Conservation (phyloP, 2,888 invertebrate species). For the Ganaspis brasiliensis region DNA sequence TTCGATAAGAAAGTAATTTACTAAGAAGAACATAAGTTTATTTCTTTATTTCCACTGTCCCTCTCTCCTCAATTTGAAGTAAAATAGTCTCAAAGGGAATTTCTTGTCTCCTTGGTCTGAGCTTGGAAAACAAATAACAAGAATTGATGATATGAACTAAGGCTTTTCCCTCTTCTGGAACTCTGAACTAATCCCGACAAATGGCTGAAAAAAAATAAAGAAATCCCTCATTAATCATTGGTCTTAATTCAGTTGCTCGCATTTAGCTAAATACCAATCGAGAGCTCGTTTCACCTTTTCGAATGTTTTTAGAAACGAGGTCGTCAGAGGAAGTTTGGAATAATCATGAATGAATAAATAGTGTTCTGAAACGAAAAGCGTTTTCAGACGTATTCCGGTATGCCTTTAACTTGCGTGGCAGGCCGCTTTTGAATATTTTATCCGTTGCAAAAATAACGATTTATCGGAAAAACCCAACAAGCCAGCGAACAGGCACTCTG, state of each 20-base stretch:
- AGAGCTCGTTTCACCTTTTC: background rate
- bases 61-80: constrained; percentile 26
- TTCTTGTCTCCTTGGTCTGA: constrained; percentile 19
- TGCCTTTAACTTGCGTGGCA: constrained; percentile 54
- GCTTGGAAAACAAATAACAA: constrained; percentile 36
- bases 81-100: constrained; percentile 34
- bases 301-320: background rate
- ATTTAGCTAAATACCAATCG: constrained; percentile 10
- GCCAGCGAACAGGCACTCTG: constrained; percentile 43
- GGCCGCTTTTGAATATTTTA: constrained; percentile 59
- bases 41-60: constrained; percentile 1
- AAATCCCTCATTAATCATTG: constrained; percentile 31
- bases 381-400: constrained; percentile 22
- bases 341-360: constrained; percentile 29
- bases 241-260: constrained; percentile 23
- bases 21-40: background rate
- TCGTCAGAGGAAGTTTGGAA: background rate
- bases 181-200: constrained; percentile 25
- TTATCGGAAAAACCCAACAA: constrained; percentile 52
- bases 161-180: constrained; percentile 7
- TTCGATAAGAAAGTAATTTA: background rate
- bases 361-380: background rate
- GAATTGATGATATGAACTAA: constrained; percentile 43
- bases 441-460: constrained; percentile 62
- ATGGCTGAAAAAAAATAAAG: constrained; percentile 24